Evolutionary conservation across 2,797 vertebrate species (phyloP).

Genomic region (Microcaecilia unicolor): DNA sequence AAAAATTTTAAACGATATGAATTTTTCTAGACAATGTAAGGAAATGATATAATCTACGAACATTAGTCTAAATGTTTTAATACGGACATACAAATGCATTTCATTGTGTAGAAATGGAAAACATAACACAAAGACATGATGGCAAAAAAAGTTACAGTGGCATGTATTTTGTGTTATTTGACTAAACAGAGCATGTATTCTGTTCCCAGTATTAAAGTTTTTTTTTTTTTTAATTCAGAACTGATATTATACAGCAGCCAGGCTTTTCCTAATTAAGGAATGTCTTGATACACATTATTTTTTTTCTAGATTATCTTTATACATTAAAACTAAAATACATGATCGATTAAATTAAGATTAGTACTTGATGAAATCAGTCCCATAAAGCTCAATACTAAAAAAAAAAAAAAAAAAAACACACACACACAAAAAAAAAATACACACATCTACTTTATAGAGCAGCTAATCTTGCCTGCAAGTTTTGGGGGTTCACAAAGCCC

Average conservation of each 20-base stretch:
- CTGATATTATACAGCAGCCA: slow-evolving; percentile 89
- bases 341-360: slow-evolving; percentile 88
- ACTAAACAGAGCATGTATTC: slow-evolving; percentile 57
- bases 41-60: slow-evolving; percentile 60
- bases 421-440: slow-evolving; percentile 62
- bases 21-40: slow-evolving; percentile 49
- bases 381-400: slow-evolving; percentile 82
- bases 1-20: slow-evolving; percentile 50
- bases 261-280: slow-evolving; percentile 92
- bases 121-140: slow-evolving; percentile 37
- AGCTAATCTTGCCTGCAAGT: slow-evolving; percentile 93
- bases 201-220: slow-evolving; percentile 65
- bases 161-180: slow-evolving; percentile 54
- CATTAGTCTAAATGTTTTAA: slow-evolving; percentile 77
- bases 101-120: slow-evolving; percentile 69
- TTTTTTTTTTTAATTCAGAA: slow-evolving; percentile 53
- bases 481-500: slow-evolving; percentile 73
- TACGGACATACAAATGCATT: slow-evolving; percentile 79
- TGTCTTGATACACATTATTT: slow-evolving; percentile 86
- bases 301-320: slow-evolving; percentile 84
- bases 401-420: slow-evolving; percentile 65
- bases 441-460: slow-evolving; percentile 82
- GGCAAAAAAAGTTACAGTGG: slow-evolving; percentile 40
- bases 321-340: slow-evolving; percentile 91
- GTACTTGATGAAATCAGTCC: slow-evolving; percentile 83